phyloP scores from a whole-genome alignment of 2,888 invertebrate genomes.

The Metalampra italica region DNA sequence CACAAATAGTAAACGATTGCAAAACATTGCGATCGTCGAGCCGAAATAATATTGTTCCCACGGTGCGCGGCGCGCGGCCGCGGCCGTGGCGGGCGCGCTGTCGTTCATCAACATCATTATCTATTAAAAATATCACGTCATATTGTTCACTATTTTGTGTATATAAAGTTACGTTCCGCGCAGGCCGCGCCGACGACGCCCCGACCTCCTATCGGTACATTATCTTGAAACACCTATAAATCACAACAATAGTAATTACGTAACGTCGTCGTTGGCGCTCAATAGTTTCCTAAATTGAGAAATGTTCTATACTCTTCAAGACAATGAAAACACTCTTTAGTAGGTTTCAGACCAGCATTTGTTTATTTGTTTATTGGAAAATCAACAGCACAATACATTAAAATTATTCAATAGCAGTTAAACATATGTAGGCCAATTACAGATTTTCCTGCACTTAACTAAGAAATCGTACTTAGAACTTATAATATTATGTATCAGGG shows the following conservation, averaged over 20 bases:
- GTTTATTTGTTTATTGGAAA: no score
- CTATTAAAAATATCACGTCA: slow-evolving; percentile 78
- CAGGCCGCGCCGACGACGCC: slow-evolving; percentile 24
- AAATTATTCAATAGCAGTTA: no score
- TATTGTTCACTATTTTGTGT: slow-evolving; percentile 75
- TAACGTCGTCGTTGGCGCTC: slow-evolving; percentile 37
- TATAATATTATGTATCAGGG: no score
- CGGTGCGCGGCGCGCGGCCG: slow-evolving; percentile 64
- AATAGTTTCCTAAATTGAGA: slow-evolving; percentile 32
- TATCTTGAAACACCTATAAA: slow-evolving; percentile 69
- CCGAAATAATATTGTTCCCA: slow-evolving; percentile 73
- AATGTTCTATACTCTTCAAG: slow-evolving; percentile 10
- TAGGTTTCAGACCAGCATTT: no score
- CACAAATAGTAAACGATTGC: slow-evolving; percentile 59
- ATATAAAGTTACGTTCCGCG: slow-evolving; percentile 68
- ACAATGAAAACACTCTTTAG: background rate
- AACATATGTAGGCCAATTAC: no score
- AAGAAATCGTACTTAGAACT: no score
- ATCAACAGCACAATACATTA: no score
- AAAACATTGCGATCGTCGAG: slow-evolving; percentile 57
- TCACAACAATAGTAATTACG: slow-evolving; percentile 64
- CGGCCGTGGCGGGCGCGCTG: slow-evolving; percentile 45
- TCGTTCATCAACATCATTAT: slow-evolving; percentile 76
- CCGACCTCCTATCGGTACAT: slow-evolving; percentile 49
- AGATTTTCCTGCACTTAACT: no score